Conservation (phyloP, 2,113 vertebrate genomes). For the Marcusenius ussheri region DNA sequence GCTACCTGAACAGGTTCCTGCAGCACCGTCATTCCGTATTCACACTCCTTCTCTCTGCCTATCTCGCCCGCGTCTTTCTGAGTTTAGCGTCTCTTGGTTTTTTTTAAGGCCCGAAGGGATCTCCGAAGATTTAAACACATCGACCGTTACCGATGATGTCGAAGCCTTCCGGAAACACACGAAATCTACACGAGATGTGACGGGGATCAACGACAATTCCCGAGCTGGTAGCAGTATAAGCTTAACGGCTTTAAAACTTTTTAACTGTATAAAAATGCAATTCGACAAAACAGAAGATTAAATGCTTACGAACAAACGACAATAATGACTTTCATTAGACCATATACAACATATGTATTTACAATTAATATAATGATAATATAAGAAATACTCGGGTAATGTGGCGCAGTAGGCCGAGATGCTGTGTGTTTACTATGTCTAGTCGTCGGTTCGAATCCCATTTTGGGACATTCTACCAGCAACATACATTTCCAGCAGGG, state of each 20-base stretch:
- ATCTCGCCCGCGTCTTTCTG: slow-evolving; percentile 31
- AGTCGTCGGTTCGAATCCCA: neutral
- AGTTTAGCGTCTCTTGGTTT: slow-evolving; percentile 38
- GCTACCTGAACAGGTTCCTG: slow-evolving; percentile 70
- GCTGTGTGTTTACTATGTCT: no score
- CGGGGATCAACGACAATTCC: neutral
- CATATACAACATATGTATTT: neutral
- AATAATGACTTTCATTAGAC: neutral
- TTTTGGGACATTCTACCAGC: neutral
- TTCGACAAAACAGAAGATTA: neutral
- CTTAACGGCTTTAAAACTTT: neutral
- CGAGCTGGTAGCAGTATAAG: neutral
- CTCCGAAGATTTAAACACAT: slow-evolving; percentile 25
- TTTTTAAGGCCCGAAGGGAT: slow-evolving; percentile 18
- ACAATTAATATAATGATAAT: neutral
- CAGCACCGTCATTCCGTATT: slow-evolving; percentile 67
- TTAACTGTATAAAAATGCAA: neutral
- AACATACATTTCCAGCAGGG: neutral
- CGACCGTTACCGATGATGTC: slow-evolving; percentile 19
- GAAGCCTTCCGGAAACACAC: slow-evolving; percentile 13
- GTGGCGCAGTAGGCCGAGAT: neutral
- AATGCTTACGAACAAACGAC: neutral
- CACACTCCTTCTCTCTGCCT: slow-evolving; percentile 23
- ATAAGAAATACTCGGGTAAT: fast-evolving
- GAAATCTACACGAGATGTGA: neutral